These are phyloP conservation scores for Megaceryle torquata DNA, from an alignment of 2,113 vertebrate genomes.

Conservation along the genomic window DNA sequence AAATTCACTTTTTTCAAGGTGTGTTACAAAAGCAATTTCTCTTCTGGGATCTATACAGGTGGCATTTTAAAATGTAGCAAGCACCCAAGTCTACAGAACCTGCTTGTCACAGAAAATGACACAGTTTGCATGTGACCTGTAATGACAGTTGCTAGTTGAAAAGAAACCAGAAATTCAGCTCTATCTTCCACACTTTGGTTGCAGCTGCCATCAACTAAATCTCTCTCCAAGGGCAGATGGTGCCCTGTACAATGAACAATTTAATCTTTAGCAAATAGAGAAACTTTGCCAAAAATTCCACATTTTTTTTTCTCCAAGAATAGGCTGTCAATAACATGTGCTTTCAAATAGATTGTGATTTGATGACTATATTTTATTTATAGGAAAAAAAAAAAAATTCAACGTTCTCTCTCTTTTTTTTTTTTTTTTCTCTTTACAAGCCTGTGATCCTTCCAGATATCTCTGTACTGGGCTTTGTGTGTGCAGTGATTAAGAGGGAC, in stretches of 20 bases:
- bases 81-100: constrained; percentile 49
- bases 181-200: constrained; percentile 68
- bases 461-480: neutral
- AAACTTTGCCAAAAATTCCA: constrained; percentile 76
- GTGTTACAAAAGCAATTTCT: constrained; percentile 32
- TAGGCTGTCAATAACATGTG: constrained; percentile 78
- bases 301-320: constrained; percentile 62
- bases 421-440: neutral
- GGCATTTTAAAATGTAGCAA: constrained; percentile 50
- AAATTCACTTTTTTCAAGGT: constrained; percentile 31
- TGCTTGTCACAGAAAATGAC: constrained; percentile 67
- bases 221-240: constrained; percentile 79
- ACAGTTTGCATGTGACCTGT: constrained; percentile 66
- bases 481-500: neutral
- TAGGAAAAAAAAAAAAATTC: constrained; percentile 47
- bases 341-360: constrained; percentile 67
- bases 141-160: constrained; percentile 56
- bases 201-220: constrained; percentile 74
- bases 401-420: neutral
- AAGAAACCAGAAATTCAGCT: constrained; percentile 72
- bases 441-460: neutral
- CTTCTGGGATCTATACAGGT: constrained; percentile 51
- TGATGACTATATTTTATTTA: constrained; percentile 69
- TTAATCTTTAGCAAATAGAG: constrained; percentile 77
- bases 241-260: constrained; percentile 80